A percentile compares a stretch with the other conserved stretches of the same genome.
phyloP scores from a whole-genome alignment of 2,888 invertebrate genomes.

The Brassicogethes aeneus region DNA sequence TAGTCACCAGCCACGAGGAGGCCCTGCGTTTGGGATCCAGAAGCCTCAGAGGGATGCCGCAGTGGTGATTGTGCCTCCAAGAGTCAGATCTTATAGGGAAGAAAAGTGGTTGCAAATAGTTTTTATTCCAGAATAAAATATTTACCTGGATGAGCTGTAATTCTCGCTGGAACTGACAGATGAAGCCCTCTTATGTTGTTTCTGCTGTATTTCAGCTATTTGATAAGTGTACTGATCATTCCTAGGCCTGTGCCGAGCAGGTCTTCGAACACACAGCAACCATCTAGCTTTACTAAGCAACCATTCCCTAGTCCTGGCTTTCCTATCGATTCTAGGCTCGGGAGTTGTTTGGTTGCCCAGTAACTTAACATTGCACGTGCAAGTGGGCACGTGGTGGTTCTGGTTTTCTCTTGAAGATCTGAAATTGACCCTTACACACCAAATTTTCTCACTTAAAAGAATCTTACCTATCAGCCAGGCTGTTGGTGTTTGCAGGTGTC shows the following conservation, averaged over 20 bases:
- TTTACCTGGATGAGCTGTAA: conserved; percentile 67
- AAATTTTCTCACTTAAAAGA: not conserved
- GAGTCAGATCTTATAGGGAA: conserved; percentile 76
- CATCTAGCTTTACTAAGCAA: conserved; percentile 41
- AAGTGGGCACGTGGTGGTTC: conserved; percentile 47
- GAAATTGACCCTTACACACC: too few species aligned
- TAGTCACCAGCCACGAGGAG: conserved; percentile 82
- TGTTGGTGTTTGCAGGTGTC: conserved; percentile 80
- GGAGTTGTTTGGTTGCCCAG: conserved; percentile 43
- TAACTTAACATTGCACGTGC: conserved; percentile 50
- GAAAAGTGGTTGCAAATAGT: too few species aligned
- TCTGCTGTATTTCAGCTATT: conserved; percentile 66
- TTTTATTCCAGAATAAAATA: too few species aligned
- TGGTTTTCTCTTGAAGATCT: conserved; percentile 61
- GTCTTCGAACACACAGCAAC: conserved; percentile 40
- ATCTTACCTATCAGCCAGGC: conserved; percentile 57
- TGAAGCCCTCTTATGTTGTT: conserved; percentile 67
- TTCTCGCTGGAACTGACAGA: conserved; percentile 85
- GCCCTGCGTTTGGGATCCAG: conserved; percentile 71
- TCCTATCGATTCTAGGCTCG: conserved; percentile 28
- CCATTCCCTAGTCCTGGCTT: conserved; percentile 38
- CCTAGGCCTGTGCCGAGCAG: conserved; percentile 39
- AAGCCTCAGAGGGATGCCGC: conserved; percentile 66
- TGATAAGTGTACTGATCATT: conserved; percentile 66
- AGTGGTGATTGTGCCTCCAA: conserved; percentile 68